Conservation (phyloP, 2,113 vertebrate species). For the Crocuta crocuta region DNA sequence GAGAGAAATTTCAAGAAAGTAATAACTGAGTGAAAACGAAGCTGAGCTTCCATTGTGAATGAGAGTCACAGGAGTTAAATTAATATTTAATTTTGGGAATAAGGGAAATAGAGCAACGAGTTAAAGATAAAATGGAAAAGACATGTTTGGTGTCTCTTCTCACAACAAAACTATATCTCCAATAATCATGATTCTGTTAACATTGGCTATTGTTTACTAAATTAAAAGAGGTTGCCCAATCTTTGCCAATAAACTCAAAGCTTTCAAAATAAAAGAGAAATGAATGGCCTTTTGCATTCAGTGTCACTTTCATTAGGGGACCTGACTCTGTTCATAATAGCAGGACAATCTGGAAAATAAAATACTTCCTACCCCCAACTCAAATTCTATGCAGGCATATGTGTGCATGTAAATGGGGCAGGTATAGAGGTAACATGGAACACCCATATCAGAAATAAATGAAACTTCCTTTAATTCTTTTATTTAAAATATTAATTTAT, state of each 20-base stretch:
- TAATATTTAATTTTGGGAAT: slow-evolving; percentile 8
- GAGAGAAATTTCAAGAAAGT: neutral
- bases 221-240: neutral
- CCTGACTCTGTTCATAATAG: neutral
- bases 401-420: neutral
- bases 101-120: neutral
- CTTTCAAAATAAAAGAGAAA: neutral
- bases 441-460: neutral
- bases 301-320: neutral
- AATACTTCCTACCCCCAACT: slow-evolving; percentile 4
- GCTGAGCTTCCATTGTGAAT: neutral
- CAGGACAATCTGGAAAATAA: neutral
- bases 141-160: neutral
- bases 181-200: neutral
- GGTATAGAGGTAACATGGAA: neutral
- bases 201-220: neutral
- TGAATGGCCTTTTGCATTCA: neutral
- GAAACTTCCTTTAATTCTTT: neutral
- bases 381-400: neutral
- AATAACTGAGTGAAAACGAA: neutral
- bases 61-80: neutral
- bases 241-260: neutral
- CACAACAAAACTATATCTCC: neutral
- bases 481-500: neutral
- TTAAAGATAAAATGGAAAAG: neutral